Evolutionary conservation across 2,113 vertebrate genomes (phyloP), one percentile per base, ranked within the genome.

Genomic region (Takifugu flavidus): DNA sequence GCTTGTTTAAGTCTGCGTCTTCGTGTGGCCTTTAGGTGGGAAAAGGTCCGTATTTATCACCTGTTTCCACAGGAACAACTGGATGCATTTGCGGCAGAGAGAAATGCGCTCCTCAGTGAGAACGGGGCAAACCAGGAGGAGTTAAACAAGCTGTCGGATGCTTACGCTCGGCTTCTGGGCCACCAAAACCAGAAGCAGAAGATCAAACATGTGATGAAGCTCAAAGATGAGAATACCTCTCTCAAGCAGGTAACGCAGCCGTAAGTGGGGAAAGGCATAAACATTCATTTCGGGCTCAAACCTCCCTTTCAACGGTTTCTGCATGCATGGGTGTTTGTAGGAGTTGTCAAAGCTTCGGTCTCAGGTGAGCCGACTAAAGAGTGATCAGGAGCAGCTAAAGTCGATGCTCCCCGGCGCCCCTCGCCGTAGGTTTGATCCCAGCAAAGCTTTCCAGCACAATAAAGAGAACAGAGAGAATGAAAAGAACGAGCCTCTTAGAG

Each of bases 161-260:
- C 95, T 0, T 99, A 98, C 39, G 94, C 94, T 15, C 91, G 89
- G 26, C 89, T 99, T 63, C 86, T 98, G 69, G 96, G 97, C 42
- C 97, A 99, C 79, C 97, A 98, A 80, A 99, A 99, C 86, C 93
- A 96, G 79, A 94, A 92, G 76, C 97, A 99, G 86, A 99, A 99
- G 90, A 99, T 99, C 84, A 98, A 93, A 65, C 97, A 98, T 44
- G 93, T 99, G 70, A 89, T 96, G 86, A 98, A 95, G 74, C 26
- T 99, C 39, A 99, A 99, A 70, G 93, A 95, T 55, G 94, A 99
- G 67, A 99, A 99, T 27, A 58, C 80, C 3, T 67, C 88, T 29
- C 86, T 99, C 2, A 96, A 94, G 82, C 92, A 94, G 94, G 97
- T 98, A 64, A 75, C 20, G 3, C 12, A 12, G 0, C 2, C 47